phyloP scores from a whole-genome alignment of 2,888 invertebrate genomes.

The Melinaea marsaeus region DNA sequence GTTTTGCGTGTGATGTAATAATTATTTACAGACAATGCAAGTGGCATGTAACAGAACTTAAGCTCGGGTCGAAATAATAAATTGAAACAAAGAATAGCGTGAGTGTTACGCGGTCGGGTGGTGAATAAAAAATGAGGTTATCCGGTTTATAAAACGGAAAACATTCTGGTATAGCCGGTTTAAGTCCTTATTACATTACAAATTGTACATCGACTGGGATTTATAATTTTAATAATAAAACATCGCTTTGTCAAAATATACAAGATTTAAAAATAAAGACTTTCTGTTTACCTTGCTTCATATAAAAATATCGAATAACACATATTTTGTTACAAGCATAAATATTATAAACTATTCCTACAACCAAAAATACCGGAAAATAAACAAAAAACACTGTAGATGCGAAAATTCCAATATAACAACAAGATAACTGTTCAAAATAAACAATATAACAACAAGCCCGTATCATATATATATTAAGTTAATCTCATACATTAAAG shows the following conservation, averaged over 20 bases:
- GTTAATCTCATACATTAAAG: too few relatives aligned
- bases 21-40: background rate
- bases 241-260: background rate
- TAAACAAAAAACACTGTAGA: too few relatives aligned
- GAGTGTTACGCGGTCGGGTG: conserved; percentile 47
- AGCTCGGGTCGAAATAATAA: conserved; percentile 42
- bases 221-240: background rate
- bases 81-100: conserved; percentile 47
- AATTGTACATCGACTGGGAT: background rate
- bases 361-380: too few relatives aligned
- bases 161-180: conserved; percentile 10
- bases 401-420: too few relatives aligned
- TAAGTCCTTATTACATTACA: background rate
- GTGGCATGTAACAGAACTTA: conserved; percentile 13
- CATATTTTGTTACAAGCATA: too few relatives aligned
- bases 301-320: too few relatives aligned
- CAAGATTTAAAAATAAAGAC: too few relatives aligned
- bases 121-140: conserved; percentile 44
- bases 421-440: too few relatives aligned
- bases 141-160: conserved; percentile 25
- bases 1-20: background rate
- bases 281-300: too few relatives aligned
- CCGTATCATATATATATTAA: too few relatives aligned
- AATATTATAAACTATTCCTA: too few relatives aligned
- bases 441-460: too few relatives aligned